phyloP scores from a whole-genome alignment of 2,888 invertebrate genomes.

The Drosophila anomalata region DNA sequence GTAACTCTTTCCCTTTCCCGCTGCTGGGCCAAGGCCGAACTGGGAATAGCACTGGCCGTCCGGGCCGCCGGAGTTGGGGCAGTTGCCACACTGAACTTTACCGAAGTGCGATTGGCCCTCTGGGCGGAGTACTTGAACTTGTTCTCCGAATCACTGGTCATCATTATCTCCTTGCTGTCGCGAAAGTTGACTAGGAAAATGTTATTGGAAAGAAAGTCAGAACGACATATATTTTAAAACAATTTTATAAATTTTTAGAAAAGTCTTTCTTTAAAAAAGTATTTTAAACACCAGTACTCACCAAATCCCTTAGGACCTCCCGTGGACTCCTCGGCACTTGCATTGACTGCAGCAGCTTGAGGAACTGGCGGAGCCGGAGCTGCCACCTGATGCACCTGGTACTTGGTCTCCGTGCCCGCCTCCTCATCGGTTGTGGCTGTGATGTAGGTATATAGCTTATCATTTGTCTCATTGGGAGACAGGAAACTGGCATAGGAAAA shows the following conservation, averaged over 20 bases:
- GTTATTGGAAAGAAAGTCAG: not conserved
- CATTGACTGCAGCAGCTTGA: conserved; percentile 15
- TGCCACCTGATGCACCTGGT: conserved; percentile 67
- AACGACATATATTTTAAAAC: not conserved
- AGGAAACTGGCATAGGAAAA: conserved; percentile 82
- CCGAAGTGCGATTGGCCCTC: conserved; percentile 69
- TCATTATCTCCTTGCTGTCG: conserved; percentile 86
- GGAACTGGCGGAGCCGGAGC: conserved; percentile 35
- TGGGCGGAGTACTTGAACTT: conserved; percentile 82
- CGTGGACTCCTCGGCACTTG: conserved; percentile 67
- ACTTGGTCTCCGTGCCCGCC: conserved; percentile 68
- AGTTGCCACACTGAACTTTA: conserved; percentile 55
- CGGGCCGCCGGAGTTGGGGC: conserved; percentile 69
- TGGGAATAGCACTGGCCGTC: conserved; percentile 67
- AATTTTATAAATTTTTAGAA: no score
- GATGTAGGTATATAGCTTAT: conserved; percentile 75
- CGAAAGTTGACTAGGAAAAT: conserved; percentile 85
- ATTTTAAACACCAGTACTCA: conserved; percentile 33
- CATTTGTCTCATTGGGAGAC: conserved; percentile 78
- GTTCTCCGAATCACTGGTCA: conserved; percentile 86
- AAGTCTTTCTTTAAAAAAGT: no score
- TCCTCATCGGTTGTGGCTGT: conserved; percentile 77
- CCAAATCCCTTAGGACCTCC: conserved; percentile 74
- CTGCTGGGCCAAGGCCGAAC: conserved; percentile 56
- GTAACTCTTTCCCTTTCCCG: conserved; percentile 53